Base-by-base conservation (phyloP, 2,888 invertebrate species). In the Metellina segmentata region DNA sequence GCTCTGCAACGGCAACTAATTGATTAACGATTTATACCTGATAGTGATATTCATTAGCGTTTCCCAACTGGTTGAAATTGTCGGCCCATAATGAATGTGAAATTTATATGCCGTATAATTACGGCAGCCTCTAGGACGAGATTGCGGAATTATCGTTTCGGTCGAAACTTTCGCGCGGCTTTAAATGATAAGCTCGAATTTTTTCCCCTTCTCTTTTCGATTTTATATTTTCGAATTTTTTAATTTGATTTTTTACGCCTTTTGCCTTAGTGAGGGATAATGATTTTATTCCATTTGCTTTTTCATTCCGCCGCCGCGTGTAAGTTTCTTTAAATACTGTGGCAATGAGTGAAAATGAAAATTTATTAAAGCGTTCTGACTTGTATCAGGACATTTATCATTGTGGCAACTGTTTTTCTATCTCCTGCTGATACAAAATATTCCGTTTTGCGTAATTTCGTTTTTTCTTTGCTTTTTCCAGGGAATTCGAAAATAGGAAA, bases 1-100 rank as follows among this genome's bases (percentile, higher is more conserved):
- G 83, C 77, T 78, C 89, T 74, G 83, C 79, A 81, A 83, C 87
- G 87, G 87, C 85, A 79, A 91, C 91, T 91, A 91, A 91, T 91
- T 91, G 91, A 91, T 91, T 91, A 91, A 91, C 91, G 91, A 91
- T 91, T 91, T 91, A 91, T 89, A 89, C 91, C 88, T 91, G 91
- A 91, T 91, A 91, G 88, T 88, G 91, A 91, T 88, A 91, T 91
- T 91, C 91, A 91, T 91, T 91, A 91, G 87, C 85, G 83, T 83
- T 90, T 91, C 91, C 91, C 91, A 79, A 83, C 91, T 91, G 88
- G 83, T 91, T 74, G 79, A 83, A 91, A 91, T 88, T 85, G 91
- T 91, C 88, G 88, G 70, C 72, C 48, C 71, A 61, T 91, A 91
- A 91, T 91, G 91, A 91, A 91, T 91, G 91, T 75, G 88, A 91